Evolutionary conservation across 2,113 vertebrate species (phyloP).

Genomic region (Tenebrosternarchus preto): DNA sequence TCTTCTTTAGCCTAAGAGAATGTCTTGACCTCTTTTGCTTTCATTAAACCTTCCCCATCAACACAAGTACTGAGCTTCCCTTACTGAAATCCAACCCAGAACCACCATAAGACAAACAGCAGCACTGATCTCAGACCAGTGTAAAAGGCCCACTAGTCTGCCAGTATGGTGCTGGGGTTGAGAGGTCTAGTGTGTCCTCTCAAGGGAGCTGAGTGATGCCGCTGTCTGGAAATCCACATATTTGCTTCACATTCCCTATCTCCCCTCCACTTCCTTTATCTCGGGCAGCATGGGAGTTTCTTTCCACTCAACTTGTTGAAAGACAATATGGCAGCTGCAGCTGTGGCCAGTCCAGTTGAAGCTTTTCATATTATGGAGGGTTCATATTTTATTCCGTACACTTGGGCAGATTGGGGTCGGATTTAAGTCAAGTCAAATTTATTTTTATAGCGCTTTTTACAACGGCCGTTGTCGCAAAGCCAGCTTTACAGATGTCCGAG

Average conservation of each 20-base stretch:
- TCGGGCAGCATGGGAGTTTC: slow-evolving; percentile 14
- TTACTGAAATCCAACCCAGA: not conserved
- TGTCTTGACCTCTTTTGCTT: not conserved
- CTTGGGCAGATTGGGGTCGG: not conserved
- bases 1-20: not conserved
- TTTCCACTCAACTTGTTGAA: slow-evolving; percentile 25
- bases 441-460: no score
- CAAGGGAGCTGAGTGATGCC: not conserved
- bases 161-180: not conserved
- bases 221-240: slow-evolving; percentile 55
- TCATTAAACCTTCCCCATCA: not conserved
- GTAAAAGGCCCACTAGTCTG: not conserved
- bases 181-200: not conserved
- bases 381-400: not conserved
- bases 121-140: not conserved
- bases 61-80: not conserved
- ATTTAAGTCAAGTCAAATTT: no score
- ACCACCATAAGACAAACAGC: not conserved
- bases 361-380: not conserved
- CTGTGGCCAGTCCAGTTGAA: not conserved
- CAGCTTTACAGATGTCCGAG: no score
- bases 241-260: slow-evolving; percentile 43
- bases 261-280: slow-evolving; percentile 30
- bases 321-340: slow-evolving; percentile 28
- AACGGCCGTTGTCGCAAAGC: no score